Evolutionary conservation across 2,888 invertebrate genomes (phyloP).

Genomic region (Callimorpha dominula): DNA sequence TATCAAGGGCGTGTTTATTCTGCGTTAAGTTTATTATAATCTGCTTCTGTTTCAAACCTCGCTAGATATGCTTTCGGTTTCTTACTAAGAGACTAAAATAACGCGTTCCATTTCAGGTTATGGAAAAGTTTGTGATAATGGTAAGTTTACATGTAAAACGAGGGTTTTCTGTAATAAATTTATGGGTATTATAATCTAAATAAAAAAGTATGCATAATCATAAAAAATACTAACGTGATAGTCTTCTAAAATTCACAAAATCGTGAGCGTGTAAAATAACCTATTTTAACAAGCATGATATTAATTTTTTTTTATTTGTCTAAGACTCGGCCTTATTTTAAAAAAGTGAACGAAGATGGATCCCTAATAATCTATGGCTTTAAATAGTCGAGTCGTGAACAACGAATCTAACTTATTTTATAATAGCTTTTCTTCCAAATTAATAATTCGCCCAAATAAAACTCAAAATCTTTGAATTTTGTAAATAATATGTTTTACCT

Average conservation of each 20-base stretch:
- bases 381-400: too few species aligned
- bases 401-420: too few species aligned
- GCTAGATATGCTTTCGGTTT: background rate
- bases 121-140: slow-evolving; percentile 55
- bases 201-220: background rate
- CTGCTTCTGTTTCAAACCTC: background rate
- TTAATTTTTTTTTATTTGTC: too few species aligned
- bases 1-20: background rate
- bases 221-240: background rate
- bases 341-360: too few species aligned
- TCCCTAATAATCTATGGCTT: too few species aligned
- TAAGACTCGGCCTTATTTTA: too few species aligned
- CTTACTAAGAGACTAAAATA: slow-evolving; percentile 25
- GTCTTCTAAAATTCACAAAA: too few species aligned
- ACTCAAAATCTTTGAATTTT: background rate
- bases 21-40: background rate
- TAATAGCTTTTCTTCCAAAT: too few species aligned
- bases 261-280: too few species aligned
- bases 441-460: background rate
- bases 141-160: slow-evolving; percentile 48
- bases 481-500: background rate
- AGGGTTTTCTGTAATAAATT: background rate
- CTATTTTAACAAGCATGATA: too few species aligned
- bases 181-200: background rate
- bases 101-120: slow-evolving; percentile 58